Evolutionary conservation across 1,140 invertebrate genomes (phyloP).

Genomic region (Mizuhopecten yessoensis): DNA sequence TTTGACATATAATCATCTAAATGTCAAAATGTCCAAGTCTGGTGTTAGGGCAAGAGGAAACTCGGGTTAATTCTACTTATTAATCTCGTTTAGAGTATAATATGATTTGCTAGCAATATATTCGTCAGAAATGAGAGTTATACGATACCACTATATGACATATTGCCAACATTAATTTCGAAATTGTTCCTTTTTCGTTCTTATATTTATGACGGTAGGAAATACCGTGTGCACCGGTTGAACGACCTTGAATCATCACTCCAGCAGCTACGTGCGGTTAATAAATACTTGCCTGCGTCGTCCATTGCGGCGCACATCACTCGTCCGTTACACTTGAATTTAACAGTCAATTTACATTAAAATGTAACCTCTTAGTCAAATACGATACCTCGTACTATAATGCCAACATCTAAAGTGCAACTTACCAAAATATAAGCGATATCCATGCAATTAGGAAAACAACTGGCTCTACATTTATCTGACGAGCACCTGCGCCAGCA

Average conservation of each 20-base stretch:
- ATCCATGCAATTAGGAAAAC: background rate
- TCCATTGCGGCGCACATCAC: background rate
- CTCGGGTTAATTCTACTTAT: too few relatives aligned
- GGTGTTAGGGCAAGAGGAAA: too few relatives aligned
- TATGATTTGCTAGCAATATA: too few relatives aligned
- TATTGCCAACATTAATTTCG: too few relatives aligned
- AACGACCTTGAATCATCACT: slow-evolving; percentile 26
- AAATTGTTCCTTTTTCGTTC: too few relatives aligned
- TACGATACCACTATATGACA: too few relatives aligned
- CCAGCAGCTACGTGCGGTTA: slow-evolving; percentile 36
- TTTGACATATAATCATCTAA: too few relatives aligned
- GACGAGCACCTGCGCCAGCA: slow-evolving; percentile 35
- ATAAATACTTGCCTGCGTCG: slow-evolving; percentile 37
- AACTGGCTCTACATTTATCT: slow-evolving; percentile 26
- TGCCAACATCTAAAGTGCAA: background rate
- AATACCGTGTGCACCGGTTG: background rate
- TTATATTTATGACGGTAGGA: too few relatives aligned
- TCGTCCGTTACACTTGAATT: background rate
- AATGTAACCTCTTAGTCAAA: background rate
- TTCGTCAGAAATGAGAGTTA: too few relatives aligned
- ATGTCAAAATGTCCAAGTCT: too few relatives aligned
- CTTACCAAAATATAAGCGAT: background rate
- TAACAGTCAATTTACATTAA: background rate
- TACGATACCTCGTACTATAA: background rate
- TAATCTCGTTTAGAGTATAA: too few relatives aligned